Evolutionary conservation across 2,888 invertebrate genomes (phyloP).

Genomic region (Papilio gigon): DNA sequence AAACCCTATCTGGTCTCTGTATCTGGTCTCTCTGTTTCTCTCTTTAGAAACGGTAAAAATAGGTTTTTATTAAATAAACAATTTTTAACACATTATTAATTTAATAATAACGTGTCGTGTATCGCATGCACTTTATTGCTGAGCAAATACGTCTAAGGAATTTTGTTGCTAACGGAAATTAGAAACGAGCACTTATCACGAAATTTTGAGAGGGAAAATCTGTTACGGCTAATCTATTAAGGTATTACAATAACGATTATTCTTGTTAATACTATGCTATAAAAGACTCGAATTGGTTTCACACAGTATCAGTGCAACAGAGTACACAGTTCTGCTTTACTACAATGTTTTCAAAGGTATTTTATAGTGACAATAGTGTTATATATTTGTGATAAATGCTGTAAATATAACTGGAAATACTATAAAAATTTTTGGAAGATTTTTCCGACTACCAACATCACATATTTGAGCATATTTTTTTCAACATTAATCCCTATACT

Average conservation of each 20-base stretch:
- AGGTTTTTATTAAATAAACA: too few relatives aligned
- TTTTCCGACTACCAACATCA: too few relatives aligned
- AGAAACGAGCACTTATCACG: constrained; percentile 24
- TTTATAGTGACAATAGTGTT: background rate
- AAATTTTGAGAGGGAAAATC: constrained; percentile 28
- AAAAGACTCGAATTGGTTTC: constrained; percentile 20
- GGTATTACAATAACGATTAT: constrained; percentile 31
- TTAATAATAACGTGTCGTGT: background rate
- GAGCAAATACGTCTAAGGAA: constrained; percentile 10
- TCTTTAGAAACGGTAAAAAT: too few relatives aligned
- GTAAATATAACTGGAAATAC: background rate
- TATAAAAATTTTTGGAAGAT: too few relatives aligned
- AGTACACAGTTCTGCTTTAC: background rate
- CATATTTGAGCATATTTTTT: background rate
- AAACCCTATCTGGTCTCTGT: too few relatives aligned
- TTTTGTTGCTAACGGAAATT: constrained; percentile 28
- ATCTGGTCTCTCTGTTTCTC: too few relatives aligned
- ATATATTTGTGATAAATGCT: background rate
- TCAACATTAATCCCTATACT: background rate
- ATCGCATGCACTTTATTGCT: constrained; percentile 8
- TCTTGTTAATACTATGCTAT: constrained; percentile 18
- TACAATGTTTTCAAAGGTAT: constrained; percentile 36
- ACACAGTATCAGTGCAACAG: constrained; percentile 22
- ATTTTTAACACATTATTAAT: background rate
- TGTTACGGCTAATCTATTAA: constrained; percentile 29